Evolutionary conservation across 2,888 invertebrate genomes (phyloP).

Genomic region (Leucoma salicis): DNA sequence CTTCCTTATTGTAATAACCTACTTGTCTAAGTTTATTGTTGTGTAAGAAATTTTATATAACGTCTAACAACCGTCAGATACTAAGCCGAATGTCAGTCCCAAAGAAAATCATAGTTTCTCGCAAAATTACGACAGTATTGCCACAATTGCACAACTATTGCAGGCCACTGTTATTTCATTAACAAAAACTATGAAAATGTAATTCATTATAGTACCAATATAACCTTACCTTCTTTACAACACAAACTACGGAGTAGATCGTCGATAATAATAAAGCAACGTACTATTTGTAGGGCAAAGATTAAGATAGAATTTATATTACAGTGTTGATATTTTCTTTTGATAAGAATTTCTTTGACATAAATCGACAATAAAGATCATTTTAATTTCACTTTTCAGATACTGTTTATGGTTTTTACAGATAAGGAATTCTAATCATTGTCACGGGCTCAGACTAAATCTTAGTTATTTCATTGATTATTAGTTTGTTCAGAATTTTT

Average conservation of each 20-base stretch:
- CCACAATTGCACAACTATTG: constrained; percentile 21
- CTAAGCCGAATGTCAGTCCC: not conserved
- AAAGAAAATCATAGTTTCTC: constrained; percentile 7
- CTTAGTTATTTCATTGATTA: no score
- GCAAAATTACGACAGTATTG: constrained; percentile 9
- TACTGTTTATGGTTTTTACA: no score
- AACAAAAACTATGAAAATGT: constrained; percentile 1
- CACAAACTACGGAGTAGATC: not conserved
- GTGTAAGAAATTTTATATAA: no score
- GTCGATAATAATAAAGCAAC: no score
- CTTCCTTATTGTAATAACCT: no score
- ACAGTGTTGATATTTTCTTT: not conserved
- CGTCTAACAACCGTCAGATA: no score
- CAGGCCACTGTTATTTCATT: constrained; percentile 5
- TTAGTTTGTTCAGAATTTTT: no score
- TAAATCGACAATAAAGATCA: no score
- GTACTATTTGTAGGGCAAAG: not conserved
- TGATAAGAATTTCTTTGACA: not conserved
- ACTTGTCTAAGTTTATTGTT: no score
- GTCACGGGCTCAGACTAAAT: no score
- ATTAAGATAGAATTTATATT: not conserved
- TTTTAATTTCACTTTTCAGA: no score
- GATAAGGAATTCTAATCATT: no score
- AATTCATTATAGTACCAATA: not conserved
- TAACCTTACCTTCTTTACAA: not conserved